A percentile compares a stretch with the other conserved stretches of the same genome.
Evolutionary conservation across 1,140 invertebrate species (phyloP).

Genomic region (Atta texana): DNA sequence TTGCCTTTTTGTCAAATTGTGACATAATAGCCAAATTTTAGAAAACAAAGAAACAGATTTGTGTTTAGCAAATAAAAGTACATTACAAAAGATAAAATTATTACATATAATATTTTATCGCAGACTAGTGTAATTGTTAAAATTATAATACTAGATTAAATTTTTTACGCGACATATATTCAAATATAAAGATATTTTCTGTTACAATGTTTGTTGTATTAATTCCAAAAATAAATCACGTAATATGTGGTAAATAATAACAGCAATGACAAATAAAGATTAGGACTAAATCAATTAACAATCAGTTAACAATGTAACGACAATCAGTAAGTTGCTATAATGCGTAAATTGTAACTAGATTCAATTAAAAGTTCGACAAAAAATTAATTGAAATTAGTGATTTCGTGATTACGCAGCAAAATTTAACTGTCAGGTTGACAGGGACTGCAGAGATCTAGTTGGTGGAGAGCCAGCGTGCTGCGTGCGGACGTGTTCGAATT

Average conservation of each 20-base stretch:
- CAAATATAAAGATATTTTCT: neutral
- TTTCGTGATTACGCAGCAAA: slow-evolving; percentile 33
- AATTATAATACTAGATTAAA: neutral
- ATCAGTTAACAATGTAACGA: neutral
- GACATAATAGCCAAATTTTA: no score
- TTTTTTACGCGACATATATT: neutral
- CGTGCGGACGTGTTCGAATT: slow-evolving; percentile 39
- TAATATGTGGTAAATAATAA: neutral
- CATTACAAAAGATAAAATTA: no score
- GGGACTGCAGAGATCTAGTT: neutral
- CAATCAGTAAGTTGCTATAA: neutral
- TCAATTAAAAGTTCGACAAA: neutral
- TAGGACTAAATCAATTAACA: neutral
- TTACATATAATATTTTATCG: no score
- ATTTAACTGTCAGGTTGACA: neutral
- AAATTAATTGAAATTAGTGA: slow-evolving; percentile 56
- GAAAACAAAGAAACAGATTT: no score
- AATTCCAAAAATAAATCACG: neutral
- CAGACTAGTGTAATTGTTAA: neutral
- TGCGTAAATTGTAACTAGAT: neutral
- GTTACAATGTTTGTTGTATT: neutral
- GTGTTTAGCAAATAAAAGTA: no score
- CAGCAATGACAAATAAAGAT: neutral
- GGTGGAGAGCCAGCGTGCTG: neutral
- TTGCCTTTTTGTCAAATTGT: no score